Evolutionary conservation across 2,113 vertebrate species (phyloP), one percentile per base, ranked within the genome.

Genomic region (Dipodomys stephensi): DNA sequence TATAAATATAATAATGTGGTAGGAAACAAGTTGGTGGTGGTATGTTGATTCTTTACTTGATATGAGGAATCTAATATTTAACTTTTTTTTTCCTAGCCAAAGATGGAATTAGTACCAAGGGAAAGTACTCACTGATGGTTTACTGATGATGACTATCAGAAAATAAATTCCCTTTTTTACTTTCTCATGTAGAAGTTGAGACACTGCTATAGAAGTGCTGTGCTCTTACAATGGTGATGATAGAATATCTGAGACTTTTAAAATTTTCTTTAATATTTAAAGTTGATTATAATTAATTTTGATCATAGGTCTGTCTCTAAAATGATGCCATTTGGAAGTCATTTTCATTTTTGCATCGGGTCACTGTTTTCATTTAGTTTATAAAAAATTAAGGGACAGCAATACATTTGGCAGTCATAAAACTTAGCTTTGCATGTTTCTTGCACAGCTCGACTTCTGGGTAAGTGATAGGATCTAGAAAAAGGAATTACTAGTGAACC

Each of bases 281-380:
- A 96, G n/a, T 7, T 39, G 39, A 39, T 39, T 39, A 32, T 90
- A 92, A 76, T 92, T 39, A 39, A 86, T 80, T 97, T 94, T 93
- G 91, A 83, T 92, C 30, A 74, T 60, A 92, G 44, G 30, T 82
- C 53, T 89, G 9, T 78, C 49, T 93, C 39, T 53, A 76, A 78
- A 87, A 91, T 28, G 53, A 81, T 93, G 62, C 44, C 65, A 83
- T 85, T 74, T 35, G 60, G 85, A 96, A 93, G 64, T 73, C 88
- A 87, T 95, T 92, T 83, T 94, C 49, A 49, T 74, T 90, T 94
- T 94, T 90, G 39, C 69, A 64, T 93, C 83, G 53, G 49, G 12
- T 93, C 91, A 77, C 81, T 94, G 90, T 82, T 89, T 95, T 85
- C 71, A 60, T 85, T 96, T 94, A 35, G 60, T 90, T 92, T 93